A percentile compares a stretch with the other conserved stretches of the same genome.
Evolutionary conservation across 2,113 vertebrate genomes (phyloP).

Genomic region (Rhynchopsitta pachyrhyncha): DNA sequence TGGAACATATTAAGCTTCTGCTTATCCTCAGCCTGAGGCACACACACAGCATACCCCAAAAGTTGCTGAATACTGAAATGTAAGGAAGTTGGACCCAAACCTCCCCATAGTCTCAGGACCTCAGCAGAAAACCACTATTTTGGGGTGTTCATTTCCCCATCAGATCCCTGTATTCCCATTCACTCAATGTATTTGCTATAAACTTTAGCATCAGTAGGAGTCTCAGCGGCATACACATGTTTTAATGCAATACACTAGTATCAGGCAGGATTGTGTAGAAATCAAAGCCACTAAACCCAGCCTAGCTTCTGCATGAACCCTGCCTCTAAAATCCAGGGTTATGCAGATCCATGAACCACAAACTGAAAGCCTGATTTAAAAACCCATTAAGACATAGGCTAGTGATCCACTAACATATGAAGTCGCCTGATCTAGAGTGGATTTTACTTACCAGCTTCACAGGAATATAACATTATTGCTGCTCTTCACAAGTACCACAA

Average conservation of each 20-base stretch:
- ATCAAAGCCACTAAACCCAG: background rate
- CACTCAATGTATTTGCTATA: background rate
- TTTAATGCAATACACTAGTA: background rate
- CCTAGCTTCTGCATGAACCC: background rate
- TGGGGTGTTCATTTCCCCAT: background rate
- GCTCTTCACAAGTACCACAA: background rate
- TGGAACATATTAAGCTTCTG: conserved; percentile 5
- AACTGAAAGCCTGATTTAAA: background rate
- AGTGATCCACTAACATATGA: background rate
- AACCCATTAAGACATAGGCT: background rate
- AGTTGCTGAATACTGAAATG: background rate
- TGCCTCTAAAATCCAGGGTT: background rate
- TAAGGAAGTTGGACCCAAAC: background rate
- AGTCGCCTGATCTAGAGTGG: background rate
- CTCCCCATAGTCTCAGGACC: too few species aligned
- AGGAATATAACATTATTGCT: background rate
- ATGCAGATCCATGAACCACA: background rate
- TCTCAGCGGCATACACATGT: rapidly evolving
- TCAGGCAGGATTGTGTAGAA: background rate
- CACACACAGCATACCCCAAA: background rate
- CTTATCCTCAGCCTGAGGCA: background rate
- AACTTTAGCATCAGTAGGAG: background rate
- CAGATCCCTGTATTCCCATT: background rate
- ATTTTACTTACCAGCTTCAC: background rate
- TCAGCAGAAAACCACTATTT: background rate